A percentile compares a stretch with the other conserved stretches of the same genome.
phyloP scores from a whole-genome alignment of 2,797 vertebrate species.

The Gallinago solitaria region DNA sequence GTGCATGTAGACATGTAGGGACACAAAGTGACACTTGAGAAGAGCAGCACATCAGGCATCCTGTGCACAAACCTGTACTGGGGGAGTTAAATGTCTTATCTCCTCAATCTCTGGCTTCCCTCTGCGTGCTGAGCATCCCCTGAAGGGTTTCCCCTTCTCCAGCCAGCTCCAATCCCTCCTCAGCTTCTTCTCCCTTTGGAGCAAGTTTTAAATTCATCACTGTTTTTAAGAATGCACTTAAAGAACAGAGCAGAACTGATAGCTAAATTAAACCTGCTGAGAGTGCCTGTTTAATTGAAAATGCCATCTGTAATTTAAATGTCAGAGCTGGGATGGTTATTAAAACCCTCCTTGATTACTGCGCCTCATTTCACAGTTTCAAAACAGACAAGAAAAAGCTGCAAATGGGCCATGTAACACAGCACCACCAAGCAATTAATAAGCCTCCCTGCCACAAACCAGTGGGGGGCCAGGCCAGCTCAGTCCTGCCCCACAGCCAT shows the following conservation, averaged over 20 bases:
- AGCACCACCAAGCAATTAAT: conserved; percentile 18
- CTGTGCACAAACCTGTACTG: not conserved
- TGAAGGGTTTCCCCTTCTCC: not conserved
- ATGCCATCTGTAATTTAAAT: conserved; percentile 83
- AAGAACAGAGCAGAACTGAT: conserved; percentile 78
- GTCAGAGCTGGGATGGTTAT: conserved; percentile 74
- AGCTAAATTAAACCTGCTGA: conserved; percentile 78
- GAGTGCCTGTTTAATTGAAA: conserved; percentile 80
- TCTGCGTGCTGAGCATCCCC: not conserved
- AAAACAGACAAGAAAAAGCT: conserved; percentile 71
- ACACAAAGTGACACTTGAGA: not conserved
- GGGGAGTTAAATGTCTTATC: not conserved
- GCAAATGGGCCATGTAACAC: conserved; percentile 62
- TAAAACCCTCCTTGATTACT: conserved; percentile 66
- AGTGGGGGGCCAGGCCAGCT: not conserved
- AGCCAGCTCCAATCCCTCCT: not conserved
- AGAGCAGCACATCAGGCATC: not conserved
- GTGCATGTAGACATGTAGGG: not conserved
- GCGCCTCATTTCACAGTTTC: conserved; percentile 75
- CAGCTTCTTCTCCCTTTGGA: not conserved
- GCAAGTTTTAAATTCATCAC: conserved; percentile 50
- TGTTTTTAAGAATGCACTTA: conserved; percentile 68
- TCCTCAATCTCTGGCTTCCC: not conserved
- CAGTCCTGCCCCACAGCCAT: not conserved
- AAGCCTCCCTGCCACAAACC: not conserved